A percentile compares a stretch with the other conserved stretches of the same genome.
These are phyloP conservation scores for Capitulum mitella DNA, from an alignment of 2,888 invertebrate genomes.

Conservation along the genomic window DNA sequence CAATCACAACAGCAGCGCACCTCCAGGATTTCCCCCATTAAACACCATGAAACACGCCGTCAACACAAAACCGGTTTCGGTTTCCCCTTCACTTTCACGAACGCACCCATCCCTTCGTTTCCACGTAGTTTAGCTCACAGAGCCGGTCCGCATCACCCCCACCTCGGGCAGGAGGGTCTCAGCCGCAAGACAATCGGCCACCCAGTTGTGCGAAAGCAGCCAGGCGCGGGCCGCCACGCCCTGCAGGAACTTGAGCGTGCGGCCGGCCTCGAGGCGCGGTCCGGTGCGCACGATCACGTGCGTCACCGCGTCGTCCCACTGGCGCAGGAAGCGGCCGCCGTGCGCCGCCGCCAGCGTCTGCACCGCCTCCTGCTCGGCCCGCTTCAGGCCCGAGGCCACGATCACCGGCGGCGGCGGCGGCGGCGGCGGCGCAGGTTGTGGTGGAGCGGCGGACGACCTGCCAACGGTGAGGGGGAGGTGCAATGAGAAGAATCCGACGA, in stretches of 20 bases:
- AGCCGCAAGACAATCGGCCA: not conserved
- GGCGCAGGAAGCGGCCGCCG: not conserved
- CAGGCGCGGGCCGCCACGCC: slow-evolving; percentile 23
- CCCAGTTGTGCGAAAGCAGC: not conserved
- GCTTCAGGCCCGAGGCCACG: slow-evolving; percentile 11
- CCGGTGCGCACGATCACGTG: slow-evolving; percentile 21
- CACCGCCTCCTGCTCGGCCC: not conserved
- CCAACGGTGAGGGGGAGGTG: too few species aligned
- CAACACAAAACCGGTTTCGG: too few species aligned
- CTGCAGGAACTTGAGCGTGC: slow-evolving; percentile 20
- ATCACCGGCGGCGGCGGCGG: not conserved
- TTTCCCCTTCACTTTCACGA: too few species aligned
- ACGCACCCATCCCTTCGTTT: too few species aligned
- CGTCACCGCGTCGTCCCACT: not conserved
- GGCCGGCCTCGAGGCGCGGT: not conserved
- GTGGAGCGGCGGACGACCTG: not conserved
- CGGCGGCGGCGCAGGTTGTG: not conserved
- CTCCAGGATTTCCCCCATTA: too few species aligned
- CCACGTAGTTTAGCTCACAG: too few species aligned
- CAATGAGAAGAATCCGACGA: too few species aligned
- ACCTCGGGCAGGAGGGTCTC: not conserved
- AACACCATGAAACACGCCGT: too few species aligned
- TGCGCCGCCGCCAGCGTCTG: not conserved
- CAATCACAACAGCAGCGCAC: too few species aligned
- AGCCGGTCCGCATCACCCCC: too few species aligned